Evolutionary conservation across 1,140 invertebrate genomes (phyloP), one percentile per base, ranked within the genome.

Genomic region (Rhyzopertha dominica): DNA sequence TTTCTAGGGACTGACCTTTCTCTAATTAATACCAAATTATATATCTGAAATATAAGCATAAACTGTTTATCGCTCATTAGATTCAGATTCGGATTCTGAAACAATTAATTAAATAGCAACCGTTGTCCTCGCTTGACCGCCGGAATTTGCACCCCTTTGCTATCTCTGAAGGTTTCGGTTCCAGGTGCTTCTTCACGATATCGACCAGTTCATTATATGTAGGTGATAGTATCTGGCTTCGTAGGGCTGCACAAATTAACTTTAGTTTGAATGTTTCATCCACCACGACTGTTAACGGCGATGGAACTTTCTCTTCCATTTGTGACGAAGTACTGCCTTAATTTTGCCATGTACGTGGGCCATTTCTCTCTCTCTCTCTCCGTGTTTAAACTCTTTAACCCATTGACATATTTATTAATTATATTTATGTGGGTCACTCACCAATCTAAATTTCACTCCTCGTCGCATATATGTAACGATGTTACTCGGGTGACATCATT

Each of bases 61-160:
- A 30, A 13, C 28, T 5, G 17, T 30, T n/a, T n/a, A n/a, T n/a
- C n/a, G n/a, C n/a, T n/a, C n/a, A 30, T 5, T 4, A 16, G 3
- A 5, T 30, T 10, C 12, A 30, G 28, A n/a, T n/a, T n/a, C n/a
- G n/a, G n/a, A 30, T 13, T 5, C 28, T 13, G 12, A n/a, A 30
- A 30, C 28, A 30, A 30, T 13, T 16, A 5, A 13, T 5, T 30
- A 13, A 10, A 30, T 13, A 13, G 12, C 17, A 10, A 30, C 28
- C 12, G 28, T 3, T 30, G 28, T 13, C 10, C 3, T 30, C 10
- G 28, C 28, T n/a, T n/a, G n/a, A n/a, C n/a, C n/a, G 49, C n/a
- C 60, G 60, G 34, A 67, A 64, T 12, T 58, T 53, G 19, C 59
- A 63, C 16, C 59, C 10, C 37, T 66, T 59, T 0, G 59, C 51